Evolutionary conservation across 2,113 vertebrate species (phyloP).

Genomic region (Propithecus coquereli): DNA sequence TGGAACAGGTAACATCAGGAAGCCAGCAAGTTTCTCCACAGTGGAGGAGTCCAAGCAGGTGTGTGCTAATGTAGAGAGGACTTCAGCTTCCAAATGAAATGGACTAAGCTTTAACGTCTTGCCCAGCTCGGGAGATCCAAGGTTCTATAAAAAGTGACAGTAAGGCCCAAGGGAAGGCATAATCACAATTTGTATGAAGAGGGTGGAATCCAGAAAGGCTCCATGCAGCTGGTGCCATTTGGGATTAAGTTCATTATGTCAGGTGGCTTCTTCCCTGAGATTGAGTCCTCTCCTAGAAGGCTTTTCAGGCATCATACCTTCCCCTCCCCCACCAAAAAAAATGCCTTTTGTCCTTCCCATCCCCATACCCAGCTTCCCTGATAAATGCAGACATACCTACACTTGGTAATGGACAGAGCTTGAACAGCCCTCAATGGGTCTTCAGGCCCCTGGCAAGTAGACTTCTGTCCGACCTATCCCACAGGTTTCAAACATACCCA

Average conservation of each 20-base stretch:
- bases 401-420: background rate
- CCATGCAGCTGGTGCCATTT: background rate
- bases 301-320: background rate
- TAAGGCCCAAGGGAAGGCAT: background rate
- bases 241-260: background rate
- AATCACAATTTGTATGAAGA: background rate
- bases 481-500: background rate
- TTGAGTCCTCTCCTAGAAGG: background rate
- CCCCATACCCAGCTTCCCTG: background rate
- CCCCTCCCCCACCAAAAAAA: too few species aligned
- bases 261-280: background rate
- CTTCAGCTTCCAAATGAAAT: background rate
- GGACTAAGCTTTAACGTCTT: background rate
- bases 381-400: background rate
- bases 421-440: background rate
- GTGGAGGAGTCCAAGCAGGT: background rate
- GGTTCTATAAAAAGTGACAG: background rate
- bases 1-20: background rate
- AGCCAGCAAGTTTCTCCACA: background rate
- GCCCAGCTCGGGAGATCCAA: background rate
- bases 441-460: background rate
- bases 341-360: background rate
- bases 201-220: background rate
- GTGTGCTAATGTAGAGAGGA: background rate
- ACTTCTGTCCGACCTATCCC: background rate